Evolutionary conservation across 35 echinoderm and acorn worm species (phyloP).

Genomic region (Amphiura filiformis): DNA sequence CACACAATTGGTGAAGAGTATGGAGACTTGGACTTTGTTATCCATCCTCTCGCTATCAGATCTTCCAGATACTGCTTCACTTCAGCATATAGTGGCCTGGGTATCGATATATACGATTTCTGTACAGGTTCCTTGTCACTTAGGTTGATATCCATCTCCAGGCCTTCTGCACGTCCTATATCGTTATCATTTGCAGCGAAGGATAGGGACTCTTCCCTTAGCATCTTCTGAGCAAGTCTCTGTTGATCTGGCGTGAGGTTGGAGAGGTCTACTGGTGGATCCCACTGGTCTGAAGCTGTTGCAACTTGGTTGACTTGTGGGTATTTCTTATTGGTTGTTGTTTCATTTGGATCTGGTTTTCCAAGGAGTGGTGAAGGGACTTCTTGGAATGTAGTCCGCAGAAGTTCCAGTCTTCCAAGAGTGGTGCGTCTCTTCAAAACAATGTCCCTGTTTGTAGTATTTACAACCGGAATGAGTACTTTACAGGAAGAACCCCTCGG

Average conservation of each 20-base stretch:
- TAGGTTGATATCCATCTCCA: conserved; percentile 58
- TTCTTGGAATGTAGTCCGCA: too few relatives aligned
- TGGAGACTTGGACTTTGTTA: conserved; percentile 50
- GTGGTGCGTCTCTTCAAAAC: not conserved
- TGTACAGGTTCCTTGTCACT: conserved; percentile 61
- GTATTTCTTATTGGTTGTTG: too few relatives aligned
- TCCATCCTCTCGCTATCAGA: conserved; percentile 56
- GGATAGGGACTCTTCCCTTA: conserved; percentile 35
- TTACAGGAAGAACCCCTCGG: conserved; percentile 17
- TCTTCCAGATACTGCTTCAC: conserved; percentile 56
- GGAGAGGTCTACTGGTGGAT: conserved; percentile 33
- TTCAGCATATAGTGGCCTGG: conserved; percentile 52
- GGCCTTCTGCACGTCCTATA: conserved; percentile 41
- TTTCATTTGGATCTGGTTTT: too few relatives aligned
- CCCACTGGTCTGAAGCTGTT: not conserved
- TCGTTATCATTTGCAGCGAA: conserved; percentile 63
- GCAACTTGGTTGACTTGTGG: too few relatives aligned
- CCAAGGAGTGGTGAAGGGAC: too few relatives aligned
- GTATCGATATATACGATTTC: conserved; percentile 56
- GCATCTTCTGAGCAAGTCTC: conserved; percentile 30
- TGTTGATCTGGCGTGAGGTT: conserved; percentile 25
- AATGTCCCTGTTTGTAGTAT: conserved; percentile 28
- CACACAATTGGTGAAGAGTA: conserved; percentile 65
- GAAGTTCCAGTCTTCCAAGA: conserved; percentile 1
- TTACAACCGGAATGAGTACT: conserved; percentile 28